Conservation (phyloP, 2,113 vertebrate genomes). For the Plecotus auritus region DNA sequence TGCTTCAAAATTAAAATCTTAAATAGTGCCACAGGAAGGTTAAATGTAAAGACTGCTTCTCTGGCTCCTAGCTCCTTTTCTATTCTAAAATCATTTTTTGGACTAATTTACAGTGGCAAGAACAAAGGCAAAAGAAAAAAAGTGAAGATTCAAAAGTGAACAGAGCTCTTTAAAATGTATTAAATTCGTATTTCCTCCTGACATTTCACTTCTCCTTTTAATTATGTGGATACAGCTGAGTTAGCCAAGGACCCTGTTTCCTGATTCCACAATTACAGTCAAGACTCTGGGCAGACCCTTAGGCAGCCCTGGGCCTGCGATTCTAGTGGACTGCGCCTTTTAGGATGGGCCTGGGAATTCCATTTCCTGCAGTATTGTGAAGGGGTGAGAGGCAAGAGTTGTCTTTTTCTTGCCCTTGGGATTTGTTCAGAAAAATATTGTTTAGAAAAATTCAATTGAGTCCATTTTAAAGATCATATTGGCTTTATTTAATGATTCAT, state of each 20-base stretch:
- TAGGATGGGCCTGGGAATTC: neutral
- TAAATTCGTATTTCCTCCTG: conserved; percentile 10
- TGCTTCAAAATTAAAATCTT: conserved; percentile 7
- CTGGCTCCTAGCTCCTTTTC: neutral
- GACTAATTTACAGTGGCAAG: conserved; percentile 9
- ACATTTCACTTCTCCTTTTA: conserved; percentile 42
- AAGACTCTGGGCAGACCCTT: neutral
- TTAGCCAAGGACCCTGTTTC: neutral
- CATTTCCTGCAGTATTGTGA: neutral
- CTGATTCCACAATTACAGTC: neutral
- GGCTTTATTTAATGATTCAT: neutral
- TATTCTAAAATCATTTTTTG: neutral
- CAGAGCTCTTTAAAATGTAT: neutral
- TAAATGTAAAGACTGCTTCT: neutral
- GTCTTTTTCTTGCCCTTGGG: neutral
- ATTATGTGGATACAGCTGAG: neutral
- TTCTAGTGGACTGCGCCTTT: neutral
- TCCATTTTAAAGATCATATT: neutral
- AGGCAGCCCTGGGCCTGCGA: neutral
- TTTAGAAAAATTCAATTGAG: neutral
- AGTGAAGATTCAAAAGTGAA: neutral
- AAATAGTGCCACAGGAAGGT: neutral
- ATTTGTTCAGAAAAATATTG: neutral
- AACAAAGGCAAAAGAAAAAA: neutral
- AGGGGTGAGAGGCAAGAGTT: neutral